Percentiles rank a stretch among this genome's conserved stretches.
Conservation (phyloP, 2,113 vertebrate species). For the Excalfactoria chinensis region DNA sequence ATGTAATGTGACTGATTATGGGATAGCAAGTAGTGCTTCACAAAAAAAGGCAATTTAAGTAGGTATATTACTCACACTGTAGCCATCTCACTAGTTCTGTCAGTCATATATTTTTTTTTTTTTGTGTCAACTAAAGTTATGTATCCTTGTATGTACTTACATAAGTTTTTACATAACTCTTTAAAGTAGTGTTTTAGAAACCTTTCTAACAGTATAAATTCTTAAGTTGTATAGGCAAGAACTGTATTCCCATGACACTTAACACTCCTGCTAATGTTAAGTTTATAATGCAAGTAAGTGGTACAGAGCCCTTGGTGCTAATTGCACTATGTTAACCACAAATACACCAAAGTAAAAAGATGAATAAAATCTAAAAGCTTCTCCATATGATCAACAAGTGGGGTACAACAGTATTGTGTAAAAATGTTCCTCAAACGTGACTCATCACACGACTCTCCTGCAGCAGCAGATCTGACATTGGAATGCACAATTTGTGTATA, state of each 20-base stretch:
- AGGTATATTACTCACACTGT: not conserved
- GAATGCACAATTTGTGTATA: not conserved
- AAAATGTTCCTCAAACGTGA: not conserved
- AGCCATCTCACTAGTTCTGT: not conserved
- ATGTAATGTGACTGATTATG: not conserved
- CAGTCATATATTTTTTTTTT: not conserved
- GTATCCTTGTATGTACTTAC: not conserved
- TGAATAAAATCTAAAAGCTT: not conserved
- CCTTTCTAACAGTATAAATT: constrained; percentile 24
- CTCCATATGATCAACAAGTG: not conserved
- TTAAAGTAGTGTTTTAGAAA: constrained; percentile 19
- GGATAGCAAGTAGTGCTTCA: not conserved
- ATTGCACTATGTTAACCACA: not conserved
- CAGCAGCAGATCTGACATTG: not conserved
- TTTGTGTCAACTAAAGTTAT: not conserved
- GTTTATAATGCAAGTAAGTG: constrained; percentile 47
- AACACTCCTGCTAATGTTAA: constrained; percentile 22
- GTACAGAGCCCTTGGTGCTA: not conserved
- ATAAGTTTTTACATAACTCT: constrained; percentile 22
- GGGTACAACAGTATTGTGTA: not conserved
- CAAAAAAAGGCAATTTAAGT: not conserved
- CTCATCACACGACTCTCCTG: not conserved
- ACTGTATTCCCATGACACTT: not conserved
- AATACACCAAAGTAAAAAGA: not conserved
- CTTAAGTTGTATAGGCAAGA: not conserved